These are phyloP conservation scores for Muscicapa adusta DNA, from an alignment of 2,113 vertebrate genomes.

Conservation along the genomic window DNA sequence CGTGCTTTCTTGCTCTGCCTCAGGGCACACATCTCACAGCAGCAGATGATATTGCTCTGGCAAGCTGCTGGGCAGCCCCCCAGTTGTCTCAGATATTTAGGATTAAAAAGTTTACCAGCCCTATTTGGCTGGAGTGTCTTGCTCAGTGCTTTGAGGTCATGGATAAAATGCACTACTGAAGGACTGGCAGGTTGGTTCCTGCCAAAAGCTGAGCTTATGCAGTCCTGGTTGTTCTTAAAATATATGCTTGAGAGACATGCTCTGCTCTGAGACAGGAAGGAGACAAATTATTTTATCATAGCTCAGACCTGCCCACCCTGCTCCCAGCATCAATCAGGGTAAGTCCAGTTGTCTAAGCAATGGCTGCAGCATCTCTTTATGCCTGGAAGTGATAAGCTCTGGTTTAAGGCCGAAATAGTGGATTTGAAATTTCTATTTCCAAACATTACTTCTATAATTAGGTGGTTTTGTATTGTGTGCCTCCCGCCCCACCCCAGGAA, in stretches of 20 bases:
- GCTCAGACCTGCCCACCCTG: not conserved
- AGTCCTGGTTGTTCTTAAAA: not conserved
- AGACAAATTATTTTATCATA: not conserved
- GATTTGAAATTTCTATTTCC: not conserved
- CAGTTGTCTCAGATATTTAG: not conserved
- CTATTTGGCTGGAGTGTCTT: not conserved
- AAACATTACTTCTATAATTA: not conserved
- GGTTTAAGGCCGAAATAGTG: not conserved
- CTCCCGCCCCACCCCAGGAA: not conserved
- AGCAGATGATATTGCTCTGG: not conserved
- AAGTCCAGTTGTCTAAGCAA: not conserved
- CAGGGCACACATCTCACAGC: not conserved
- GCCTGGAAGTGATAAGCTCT: not conserved
- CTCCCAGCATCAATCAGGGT: not conserved
- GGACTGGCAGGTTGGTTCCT: not conserved
- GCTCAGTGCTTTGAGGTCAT: not conserved
- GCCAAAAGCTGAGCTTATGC: not conserved
- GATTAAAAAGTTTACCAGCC: not conserved
- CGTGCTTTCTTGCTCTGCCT: fast-evolving
- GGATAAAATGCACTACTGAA: not conserved
- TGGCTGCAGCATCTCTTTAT: not conserved
- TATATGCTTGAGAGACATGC: not conserved
- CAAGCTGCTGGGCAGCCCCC: not conserved
- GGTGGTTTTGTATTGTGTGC: not conserved
- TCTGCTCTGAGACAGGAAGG: not conserved